Evolutionary conservation across 2,888 invertebrate genomes (phyloP), one percentile per base, ranked within the genome.

Genomic region (Lasius platythorax): DNA sequence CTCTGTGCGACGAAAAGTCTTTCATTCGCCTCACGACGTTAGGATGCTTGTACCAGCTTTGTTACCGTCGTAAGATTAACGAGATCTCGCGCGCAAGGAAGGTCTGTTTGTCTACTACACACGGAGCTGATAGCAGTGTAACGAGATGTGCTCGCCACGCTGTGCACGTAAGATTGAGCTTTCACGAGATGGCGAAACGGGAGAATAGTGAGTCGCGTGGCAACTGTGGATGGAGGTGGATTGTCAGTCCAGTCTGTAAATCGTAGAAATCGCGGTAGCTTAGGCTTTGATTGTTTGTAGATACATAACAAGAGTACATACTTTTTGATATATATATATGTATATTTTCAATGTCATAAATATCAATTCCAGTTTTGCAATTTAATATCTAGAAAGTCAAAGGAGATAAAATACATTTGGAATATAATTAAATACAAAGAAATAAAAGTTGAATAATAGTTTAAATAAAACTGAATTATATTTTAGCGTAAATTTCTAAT

Each of bases 31-130:
- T 73, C 67, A 82, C 85, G 82, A 85, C 86, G 72, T 85, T 75
- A 63, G 85, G 82, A 85, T 87, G 84, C 84, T 86, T 83, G 82
- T 83, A 87, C 70, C n/a, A 86, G 87, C 89, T 89, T 91, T 91
- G 91, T 92, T 90, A 89, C 88, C 87, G 75, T 74, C 82, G 85
- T 61, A 88, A 92, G 92, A 92, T 92, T 92, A 92, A 92, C 92
- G 92, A 92, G 90, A 86, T 89, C 87, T 87, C 86, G 86, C 81
- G 75, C 83, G 87, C 70, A 78, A 84, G 83, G 87, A 82, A 73
- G 43, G 86, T 81, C 87, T 87, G 88, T 88, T 90, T 88, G 89
- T 84, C 79, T 85, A 79, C 63, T 58, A 84, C 64, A 70, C 82
- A 74, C 83, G 85, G 67, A 83, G 84, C 85, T 86, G 87, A 91